Percentiles rank a stretch among this genome's conserved stretches.
These are phyloP conservation scores for Actenoides hombroni DNA, from an alignment of 2,113 vertebrate genomes.

Conservation along the genomic window DNA sequence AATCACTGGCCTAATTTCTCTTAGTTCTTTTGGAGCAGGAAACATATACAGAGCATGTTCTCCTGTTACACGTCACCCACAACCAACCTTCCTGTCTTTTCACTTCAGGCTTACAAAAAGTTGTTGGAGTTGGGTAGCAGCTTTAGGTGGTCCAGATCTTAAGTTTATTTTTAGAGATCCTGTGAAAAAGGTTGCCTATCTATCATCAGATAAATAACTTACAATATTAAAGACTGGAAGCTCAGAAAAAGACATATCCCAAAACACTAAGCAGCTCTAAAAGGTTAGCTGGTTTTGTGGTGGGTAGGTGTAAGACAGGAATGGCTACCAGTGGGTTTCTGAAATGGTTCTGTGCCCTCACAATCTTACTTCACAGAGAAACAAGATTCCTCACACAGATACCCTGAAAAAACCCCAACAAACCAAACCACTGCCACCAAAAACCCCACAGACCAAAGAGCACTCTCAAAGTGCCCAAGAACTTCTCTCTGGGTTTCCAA, in stretches of 20 bases:
- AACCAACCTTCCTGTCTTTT: background rate
- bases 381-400: background rate
- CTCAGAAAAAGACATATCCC: background rate
- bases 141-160: background rate
- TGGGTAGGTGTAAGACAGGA: background rate
- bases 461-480: background rate
- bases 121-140: background rate
- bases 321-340: background rate
- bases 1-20: constrained; percentile 74
- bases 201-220: background rate
- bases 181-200: background rate
- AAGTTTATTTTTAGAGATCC: background rate
- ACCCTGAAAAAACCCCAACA: background rate
- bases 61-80: background rate
- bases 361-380: background rate
- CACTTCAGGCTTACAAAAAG: background rate
- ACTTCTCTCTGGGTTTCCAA: background rate
- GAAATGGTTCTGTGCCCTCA: background rate
- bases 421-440: fast-evolving
- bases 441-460: background rate
- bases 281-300: background rate
- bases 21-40: constrained; percentile 59
- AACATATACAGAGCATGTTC: constrained; percentile 14
- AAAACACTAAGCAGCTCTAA: background rate
- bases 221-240: background rate